Conservation (phyloP, 30 jellyfish, hydroid and myxozoan species). For the Rhopilema esculentum region DNA sequence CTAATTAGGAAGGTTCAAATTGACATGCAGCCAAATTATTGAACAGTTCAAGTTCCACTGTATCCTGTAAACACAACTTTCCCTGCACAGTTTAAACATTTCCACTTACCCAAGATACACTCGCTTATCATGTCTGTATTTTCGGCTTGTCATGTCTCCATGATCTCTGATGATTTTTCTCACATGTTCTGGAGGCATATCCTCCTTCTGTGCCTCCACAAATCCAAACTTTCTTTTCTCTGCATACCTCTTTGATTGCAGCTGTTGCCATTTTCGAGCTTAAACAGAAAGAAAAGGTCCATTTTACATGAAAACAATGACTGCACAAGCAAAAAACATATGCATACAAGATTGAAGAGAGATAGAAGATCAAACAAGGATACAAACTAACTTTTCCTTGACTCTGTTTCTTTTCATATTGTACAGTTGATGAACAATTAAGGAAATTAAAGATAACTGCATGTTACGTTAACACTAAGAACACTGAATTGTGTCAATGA, state of each 20-base stretch:
- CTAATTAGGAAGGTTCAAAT: too few species aligned
- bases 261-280: conserved; percentile 99
- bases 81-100: neutral
- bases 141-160: conserved; percentile 99
- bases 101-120: conserved; percentile 97
- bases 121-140: conserved; percentile 97
- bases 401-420: too few species aligned
- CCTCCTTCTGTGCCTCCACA: conserved; percentile 99
- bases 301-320: neutral
- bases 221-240: conserved; percentile 98
- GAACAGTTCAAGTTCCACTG: too few species aligned
- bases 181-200: conserved; percentile 99
- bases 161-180: conserved; percentile 98
- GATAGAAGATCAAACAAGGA: too few species aligned
- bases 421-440: too few species aligned
- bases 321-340: too few species aligned
- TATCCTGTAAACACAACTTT: neutral
- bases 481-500: too few species aligned
- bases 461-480: too few species aligned
- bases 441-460: neutral
- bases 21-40: too few species aligned
- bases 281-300: neutral
- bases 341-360: too few species aligned
- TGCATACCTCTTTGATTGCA: conserved; percentile 96
- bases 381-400: too few species aligned